Percentiles rank a stretch among this genome's conserved stretches.
phyloP scores from a whole-genome alignment of 2,797 vertebrate genomes.

The Saxicola maurus region DNA sequence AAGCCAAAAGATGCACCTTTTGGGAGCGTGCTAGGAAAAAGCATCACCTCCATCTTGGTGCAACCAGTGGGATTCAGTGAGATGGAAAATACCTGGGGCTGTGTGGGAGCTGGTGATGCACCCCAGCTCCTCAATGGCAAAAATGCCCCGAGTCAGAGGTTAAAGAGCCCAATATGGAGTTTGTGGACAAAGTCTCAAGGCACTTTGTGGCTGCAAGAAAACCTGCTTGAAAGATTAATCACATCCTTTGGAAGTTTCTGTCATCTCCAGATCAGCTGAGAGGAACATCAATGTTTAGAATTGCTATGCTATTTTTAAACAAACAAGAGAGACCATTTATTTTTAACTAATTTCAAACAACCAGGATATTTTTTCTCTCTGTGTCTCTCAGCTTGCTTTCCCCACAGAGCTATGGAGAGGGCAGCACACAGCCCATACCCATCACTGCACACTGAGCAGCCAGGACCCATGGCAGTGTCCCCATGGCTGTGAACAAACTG shows the following conservation, averaged over 20 bases:
- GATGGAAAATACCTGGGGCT: not conserved
- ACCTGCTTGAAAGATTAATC: not conserved
- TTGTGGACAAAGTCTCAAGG: not conserved
- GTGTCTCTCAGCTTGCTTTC: not conserved
- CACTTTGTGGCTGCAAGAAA: not conserved
- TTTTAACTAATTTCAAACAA: not conserved
- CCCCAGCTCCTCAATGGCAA: not conserved
- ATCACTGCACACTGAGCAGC: rapidly evolving
- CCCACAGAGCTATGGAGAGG: not conserved
- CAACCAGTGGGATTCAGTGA: not conserved
- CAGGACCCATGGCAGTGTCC: not conserved
- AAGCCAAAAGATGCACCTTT: not conserved
- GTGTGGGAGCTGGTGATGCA: not conserved
- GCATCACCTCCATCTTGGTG: not conserved
- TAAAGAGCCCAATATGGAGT: not conserved
- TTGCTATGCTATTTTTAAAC: not conserved
- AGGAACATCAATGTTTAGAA: not conserved
- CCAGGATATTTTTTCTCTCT: not conserved
- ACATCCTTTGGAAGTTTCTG: not conserved
- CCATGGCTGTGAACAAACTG: not conserved
- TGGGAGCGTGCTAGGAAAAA: not conserved
- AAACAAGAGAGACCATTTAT: not conserved
- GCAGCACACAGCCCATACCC: not conserved
- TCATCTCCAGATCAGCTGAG: not conserved
- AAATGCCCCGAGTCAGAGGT: rapidly evolving